Evolutionary conservation across 1,140 invertebrate genomes (phyloP).

Genomic region (Venustaconcha ellipsiformis): DNA sequence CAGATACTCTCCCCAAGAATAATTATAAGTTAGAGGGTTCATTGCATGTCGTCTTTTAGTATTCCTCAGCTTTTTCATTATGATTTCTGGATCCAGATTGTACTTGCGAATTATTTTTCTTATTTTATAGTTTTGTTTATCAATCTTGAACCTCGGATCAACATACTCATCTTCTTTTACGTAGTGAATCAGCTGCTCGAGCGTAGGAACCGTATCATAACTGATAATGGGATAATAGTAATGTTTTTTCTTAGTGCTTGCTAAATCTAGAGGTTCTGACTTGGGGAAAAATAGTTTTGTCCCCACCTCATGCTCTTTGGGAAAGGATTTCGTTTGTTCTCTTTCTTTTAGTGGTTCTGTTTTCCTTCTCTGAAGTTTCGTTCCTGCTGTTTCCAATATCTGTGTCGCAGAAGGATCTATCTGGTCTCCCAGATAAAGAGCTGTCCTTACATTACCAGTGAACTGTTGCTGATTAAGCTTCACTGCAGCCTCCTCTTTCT

Average conservation of each 20-base stretch:
- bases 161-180: conserved; percentile 21
- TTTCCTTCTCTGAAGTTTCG: conserved; percentile 15
- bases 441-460: too few species aligned
- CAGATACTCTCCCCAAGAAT: too few species aligned
- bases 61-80: too few species aligned
- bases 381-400: not conserved
- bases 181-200: conserved; percentile 21
- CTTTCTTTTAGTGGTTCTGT: conserved; percentile 5
- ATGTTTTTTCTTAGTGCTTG: not conserved
- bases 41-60: too few species aligned
- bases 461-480: too few species aligned
- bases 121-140: not conserved
- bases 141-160: conserved; percentile 20
- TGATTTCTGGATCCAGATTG: not conserved
- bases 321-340: not conserved
- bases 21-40: too few species aligned
- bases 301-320: not conserved
- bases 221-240: conserved; percentile 14
- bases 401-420: too few species aligned
- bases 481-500: too few species aligned
- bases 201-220: conserved; percentile 17
- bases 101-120: conserved; percentile 15
- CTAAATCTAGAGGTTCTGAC: not conserved
- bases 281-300: conserved; percentile 3
- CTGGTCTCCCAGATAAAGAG: too few species aligned